A percentile compares a stretch with the other conserved stretches of the same genome.
phyloP scores from a whole-genome alignment of 2,113 vertebrate species.

The Laticauda laticaudata region DNA sequence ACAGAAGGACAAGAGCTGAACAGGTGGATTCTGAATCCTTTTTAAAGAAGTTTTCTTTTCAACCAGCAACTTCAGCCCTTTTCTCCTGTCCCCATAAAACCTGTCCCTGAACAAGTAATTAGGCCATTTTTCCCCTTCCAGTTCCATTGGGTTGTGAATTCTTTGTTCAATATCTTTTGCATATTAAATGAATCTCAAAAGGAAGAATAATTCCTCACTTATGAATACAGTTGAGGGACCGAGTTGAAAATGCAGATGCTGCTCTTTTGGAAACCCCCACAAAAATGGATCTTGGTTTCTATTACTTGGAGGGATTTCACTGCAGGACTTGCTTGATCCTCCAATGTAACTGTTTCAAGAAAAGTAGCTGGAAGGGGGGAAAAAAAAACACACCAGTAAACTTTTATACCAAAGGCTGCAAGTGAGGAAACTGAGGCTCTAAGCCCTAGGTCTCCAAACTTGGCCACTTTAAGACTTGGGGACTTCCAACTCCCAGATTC shows the following conservation, averaged over 20 bases:
- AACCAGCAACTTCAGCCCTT: neutral
- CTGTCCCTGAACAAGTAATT: constrained; percentile 17
- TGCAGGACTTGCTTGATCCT: neutral
- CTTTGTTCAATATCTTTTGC: neutral
- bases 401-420: too few relatives aligned
- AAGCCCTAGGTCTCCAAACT: too few relatives aligned
- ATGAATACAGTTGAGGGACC: neutral
- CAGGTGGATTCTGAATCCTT: constrained; percentile 8
- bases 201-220: neutral
- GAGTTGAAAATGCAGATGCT: neutral
- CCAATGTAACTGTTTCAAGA: neutral
- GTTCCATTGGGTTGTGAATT: neutral
- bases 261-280: neutral
- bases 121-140: neutral
- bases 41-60: constrained; percentile 25
- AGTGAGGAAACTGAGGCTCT: too few relatives aligned
- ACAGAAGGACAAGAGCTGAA: constrained; percentile 34
- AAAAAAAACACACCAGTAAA: neutral
- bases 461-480: too few relatives aligned
- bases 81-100: constrained; percentile 22
- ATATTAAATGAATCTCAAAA: neutral
- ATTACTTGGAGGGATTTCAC: neutral
- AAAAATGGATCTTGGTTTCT: neutral
- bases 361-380: neutral
- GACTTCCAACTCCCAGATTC: too few relatives aligned